Conservation (phyloP, 2,113 vertebrate genomes). For the Mystacornis crossleyi region DNA sequence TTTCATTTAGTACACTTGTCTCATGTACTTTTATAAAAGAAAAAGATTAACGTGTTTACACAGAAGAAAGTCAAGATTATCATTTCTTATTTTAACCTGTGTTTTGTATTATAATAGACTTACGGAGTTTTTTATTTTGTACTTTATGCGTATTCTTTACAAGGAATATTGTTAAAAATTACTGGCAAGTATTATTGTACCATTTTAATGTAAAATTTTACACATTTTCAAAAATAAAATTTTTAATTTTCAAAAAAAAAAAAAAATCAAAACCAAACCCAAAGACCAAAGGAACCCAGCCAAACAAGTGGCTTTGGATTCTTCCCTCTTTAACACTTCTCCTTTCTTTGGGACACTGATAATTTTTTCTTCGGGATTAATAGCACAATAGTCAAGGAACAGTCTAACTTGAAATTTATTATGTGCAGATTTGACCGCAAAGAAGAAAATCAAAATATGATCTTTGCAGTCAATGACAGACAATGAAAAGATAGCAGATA, state of each 20-base stretch:
- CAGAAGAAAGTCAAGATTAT: slow-evolving; percentile 70
- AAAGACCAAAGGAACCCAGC: slow-evolving; percentile 2
- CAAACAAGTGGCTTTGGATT: slow-evolving; percentile 9
- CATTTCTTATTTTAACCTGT: slow-evolving; percentile 87
- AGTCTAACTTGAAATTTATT: neutral
- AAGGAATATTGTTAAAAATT: slow-evolving; percentile 91
- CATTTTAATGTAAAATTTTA: slow-evolving; percentile 94
- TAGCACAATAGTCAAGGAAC: neutral
- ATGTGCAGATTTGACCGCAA: neutral
- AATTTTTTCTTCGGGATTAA: neutral
- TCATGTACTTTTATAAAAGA: slow-evolving; percentile 72
- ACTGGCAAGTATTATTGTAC: slow-evolving; percentile 90
- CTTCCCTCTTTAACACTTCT: slow-evolving; percentile 36
- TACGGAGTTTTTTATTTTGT: slow-evolving; percentile 78
- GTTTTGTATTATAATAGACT: slow-evolving; percentile 87
- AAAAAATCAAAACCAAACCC: neutral
- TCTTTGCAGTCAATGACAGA: neutral
- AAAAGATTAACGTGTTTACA: slow-evolving; percentile 79
- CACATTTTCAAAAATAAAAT: slow-evolving; percentile 85
- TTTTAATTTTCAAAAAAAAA: slow-evolving; percentile 81
- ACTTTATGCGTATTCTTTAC: slow-evolving; percentile 90
- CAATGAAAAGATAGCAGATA: neutral
- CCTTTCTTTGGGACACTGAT: neutral
- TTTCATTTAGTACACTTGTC: slow-evolving; percentile 67
- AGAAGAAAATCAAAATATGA: neutral